phyloP scores from a whole-genome alignment of 1,140 invertebrate genomes.

The Coelopa frigida region DNA sequence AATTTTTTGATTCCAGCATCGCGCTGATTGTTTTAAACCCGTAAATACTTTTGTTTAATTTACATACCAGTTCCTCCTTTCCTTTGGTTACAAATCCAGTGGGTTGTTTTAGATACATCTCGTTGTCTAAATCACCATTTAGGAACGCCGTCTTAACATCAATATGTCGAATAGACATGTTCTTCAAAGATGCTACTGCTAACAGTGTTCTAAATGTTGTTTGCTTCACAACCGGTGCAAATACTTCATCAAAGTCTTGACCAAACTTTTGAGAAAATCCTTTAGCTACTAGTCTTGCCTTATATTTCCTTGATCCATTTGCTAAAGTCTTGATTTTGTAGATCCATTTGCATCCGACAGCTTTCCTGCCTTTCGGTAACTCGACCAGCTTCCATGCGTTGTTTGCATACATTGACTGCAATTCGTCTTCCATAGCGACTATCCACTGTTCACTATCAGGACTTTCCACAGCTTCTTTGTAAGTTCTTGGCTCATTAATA shows the following conservation, averaged over 20 bases:
- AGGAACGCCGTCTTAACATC: conserved; percentile 43
- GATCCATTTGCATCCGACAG: conserved; percentile 18
- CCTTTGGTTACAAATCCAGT: conserved; percentile 3
- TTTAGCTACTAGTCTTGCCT: conserved; percentile 20
- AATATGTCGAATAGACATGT: conserved; percentile 21
- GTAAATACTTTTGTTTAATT: conserved; percentile 42
- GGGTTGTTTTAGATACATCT: conserved; percentile 35
- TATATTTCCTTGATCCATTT: conserved; percentile 22
- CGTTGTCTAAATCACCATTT: conserved; percentile 40
- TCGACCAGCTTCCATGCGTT: conserved; percentile 23
- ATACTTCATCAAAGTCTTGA: too few species aligned
- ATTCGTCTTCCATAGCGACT: conserved; percentile 24
- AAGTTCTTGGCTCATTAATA: neutral
- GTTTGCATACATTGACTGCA: conserved; percentile 17
- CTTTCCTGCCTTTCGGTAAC: conserved; percentile 15
- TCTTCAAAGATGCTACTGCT: too few species aligned
- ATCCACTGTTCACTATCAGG: conserved; percentile 15
- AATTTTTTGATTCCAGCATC: conserved; percentile 33
- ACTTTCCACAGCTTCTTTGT: conserved; percentile 6
- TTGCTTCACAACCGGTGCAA: too few species aligned
- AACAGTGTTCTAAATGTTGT: too few species aligned
- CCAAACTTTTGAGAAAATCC: conserved; percentile 9
- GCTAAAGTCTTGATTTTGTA: conserved; percentile 21
- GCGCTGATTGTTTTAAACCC: conserved; percentile 45
- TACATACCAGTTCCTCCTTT: conserved; percentile 23